Evolutionary conservation across 1,140 invertebrate genomes (phyloP).

Genomic region (Scaptodrosophila lebanonensis): DNA sequence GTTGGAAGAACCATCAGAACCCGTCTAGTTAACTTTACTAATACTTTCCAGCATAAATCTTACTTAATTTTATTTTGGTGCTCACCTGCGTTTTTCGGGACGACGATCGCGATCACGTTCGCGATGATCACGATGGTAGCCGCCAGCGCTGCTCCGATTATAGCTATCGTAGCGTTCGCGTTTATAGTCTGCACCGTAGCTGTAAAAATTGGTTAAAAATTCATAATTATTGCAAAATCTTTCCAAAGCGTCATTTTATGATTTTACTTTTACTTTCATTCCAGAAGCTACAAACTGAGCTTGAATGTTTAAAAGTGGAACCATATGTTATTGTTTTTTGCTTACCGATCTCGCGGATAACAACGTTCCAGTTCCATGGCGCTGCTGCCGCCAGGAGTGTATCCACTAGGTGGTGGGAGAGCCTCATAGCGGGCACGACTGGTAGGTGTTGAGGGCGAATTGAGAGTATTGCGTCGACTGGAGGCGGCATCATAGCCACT

Average conservation of each 20-base stretch:
- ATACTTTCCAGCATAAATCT: no score
- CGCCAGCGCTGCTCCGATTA: constrained; percentile 44
- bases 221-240: no score
- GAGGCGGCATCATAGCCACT: constrained; percentile 41
- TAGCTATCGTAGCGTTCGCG: constrained; percentile 66
- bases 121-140: constrained; percentile 77
- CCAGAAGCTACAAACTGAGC: neutral
- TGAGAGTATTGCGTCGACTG: constrained; percentile 38
- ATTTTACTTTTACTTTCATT: no score
- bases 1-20: no score
- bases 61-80: no score
- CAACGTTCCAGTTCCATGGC: constrained; percentile 47
- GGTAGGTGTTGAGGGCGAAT: constrained; percentile 50
- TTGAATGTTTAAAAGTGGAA: neutral
- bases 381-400: constrained; percentile 15
- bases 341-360: constrained; percentile 64
- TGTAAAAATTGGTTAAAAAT: constrained; percentile 16
- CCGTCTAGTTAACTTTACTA: no score
- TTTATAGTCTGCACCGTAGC: constrained; percentile 66
- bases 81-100: constrained; percentile 80
- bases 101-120: constrained; percentile 79
- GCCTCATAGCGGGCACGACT: constrained; percentile 46
- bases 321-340: neutral
- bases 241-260: no score
- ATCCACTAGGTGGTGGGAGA: constrained; percentile 36